Percentiles rank a stretch among this genome's conserved stretches.
phyloP scores from a whole-genome alignment of 2,113 vertebrate species.

The Aix galericulata region DNA sequence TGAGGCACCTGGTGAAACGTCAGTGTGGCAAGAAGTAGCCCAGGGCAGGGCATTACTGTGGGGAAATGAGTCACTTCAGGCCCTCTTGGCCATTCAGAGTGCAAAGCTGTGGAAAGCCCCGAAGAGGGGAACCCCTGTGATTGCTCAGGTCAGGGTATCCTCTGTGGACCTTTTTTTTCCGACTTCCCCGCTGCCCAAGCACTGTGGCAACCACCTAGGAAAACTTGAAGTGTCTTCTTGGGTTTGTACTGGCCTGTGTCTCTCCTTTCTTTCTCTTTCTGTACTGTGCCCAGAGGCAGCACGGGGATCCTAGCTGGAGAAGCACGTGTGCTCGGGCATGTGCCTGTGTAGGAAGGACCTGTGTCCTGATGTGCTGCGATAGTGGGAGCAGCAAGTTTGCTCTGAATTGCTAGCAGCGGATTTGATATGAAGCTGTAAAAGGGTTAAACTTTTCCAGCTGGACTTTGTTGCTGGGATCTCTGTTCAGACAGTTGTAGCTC shows the following conservation, averaged over 20 bases:
- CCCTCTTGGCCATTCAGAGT: background rate
- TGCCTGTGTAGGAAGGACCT: background rate
- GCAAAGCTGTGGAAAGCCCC: background rate
- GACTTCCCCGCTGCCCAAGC: background rate
- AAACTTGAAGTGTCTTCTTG: background rate
- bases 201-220: background rate
- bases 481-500: background rate
- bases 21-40: constrained; percentile 33
- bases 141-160: background rate
- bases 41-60: background rate
- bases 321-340: background rate
- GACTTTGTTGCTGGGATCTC: background rate
- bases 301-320: background rate
- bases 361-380: background rate
- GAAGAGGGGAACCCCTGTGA: background rate
- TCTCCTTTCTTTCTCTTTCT: rapidly evolving
- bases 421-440: background rate
- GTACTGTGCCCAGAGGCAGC: background rate
- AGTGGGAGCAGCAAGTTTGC: background rate
- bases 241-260: background rate
- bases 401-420: background rate
- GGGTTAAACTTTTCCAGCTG: constrained; percentile 25
- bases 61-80: background rate
- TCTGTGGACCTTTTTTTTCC: background rate
- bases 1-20: background rate